Percentiles rank a stretch among this genome's conserved stretches.
These are phyloP conservation scores for Trinectes maculatus DNA, from an alignment of 2,113 vertebrate genomes.

Conservation along the genomic window DNA sequence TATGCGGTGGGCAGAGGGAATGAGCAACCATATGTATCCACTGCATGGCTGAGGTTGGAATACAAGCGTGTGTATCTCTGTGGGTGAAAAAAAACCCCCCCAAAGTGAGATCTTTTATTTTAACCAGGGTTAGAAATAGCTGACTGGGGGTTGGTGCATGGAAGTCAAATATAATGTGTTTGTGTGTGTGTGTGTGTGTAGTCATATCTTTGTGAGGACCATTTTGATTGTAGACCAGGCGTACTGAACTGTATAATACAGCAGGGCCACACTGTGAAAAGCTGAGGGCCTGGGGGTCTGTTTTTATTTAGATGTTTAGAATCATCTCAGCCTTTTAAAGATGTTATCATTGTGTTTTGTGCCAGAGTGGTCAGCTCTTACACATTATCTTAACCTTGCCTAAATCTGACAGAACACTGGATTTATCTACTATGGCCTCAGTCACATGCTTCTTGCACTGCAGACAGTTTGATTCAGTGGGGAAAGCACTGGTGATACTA, in stretches of 20 bases:
- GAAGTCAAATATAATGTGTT: background rate
- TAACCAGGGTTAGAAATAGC: background rate
- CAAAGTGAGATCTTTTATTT: background rate
- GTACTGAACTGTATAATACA: too few species aligned
- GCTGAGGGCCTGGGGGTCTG: too few species aligned
- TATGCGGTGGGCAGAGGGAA: conserved; percentile 37
- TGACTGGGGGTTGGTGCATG: background rate
- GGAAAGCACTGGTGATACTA: background rate
- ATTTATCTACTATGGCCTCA: background rate
- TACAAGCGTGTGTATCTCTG: conserved; percentile 10
- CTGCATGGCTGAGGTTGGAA: conserved; percentile 12
- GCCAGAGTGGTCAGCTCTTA: too few species aligned
- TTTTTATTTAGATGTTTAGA: too few species aligned
- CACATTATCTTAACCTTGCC: too few species aligned
- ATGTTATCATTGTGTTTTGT: too few species aligned
- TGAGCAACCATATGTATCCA: conserved; percentile 43
- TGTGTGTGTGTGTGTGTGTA: background rate
- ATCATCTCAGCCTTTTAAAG: too few species aligned
- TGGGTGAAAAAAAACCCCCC: background rate
- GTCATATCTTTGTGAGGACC: background rate
- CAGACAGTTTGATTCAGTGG: background rate
- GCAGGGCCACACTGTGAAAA: too few species aligned
- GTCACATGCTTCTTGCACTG: background rate
- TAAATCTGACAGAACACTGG: too few species aligned
- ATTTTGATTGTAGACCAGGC: too few species aligned